Evolutionary conservation across 2,888 invertebrate species (phyloP), one percentile per base, ranked within the genome.

Genomic region (Melinopterus prodromus): DNA sequence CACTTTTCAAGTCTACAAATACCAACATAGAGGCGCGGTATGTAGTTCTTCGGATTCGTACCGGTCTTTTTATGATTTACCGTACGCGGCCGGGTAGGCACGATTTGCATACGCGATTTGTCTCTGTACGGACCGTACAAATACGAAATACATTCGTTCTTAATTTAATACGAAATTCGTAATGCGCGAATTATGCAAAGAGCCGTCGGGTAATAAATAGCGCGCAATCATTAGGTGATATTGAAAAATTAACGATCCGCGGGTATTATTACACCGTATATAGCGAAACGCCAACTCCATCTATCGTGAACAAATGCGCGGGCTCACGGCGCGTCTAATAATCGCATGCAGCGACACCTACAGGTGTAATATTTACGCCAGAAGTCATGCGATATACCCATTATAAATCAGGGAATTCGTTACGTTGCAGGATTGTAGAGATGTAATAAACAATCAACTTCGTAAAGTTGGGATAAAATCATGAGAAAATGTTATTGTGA

Each of bases 51-150:
- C 9, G 1, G 5, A 53, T 53, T 53, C 53, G 53, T 53, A 53
- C 53, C 53, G 53, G 53, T 53, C 53, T 53, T 53, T 53, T 53
- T 53, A 53, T 53, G 53, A 53, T 53, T 53, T 53, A 53, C 53
- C 3, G 53, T 53, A 53, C 12, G 53, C 53, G 53, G 53, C 5
- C 53, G 53, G 53, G 2, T 53, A 53, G 53, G 53, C 12, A 6
- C 53, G 12, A 53, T 53, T 53, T 53, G 26, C 26, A 26, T 26
- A 26, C 26, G 26, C 26, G 26, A 26, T 53, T 53, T 12, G 53
- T 53, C 7, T 53, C 12, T 53, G 53, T 53, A 53, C 53, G 53
- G 7, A 1, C 53, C 53, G 53, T 53, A 53, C 53, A 53, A 12
- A 53, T 7, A 53, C 53, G 12, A 53, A 53, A 9, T 12, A 53